A percentile compares a stretch with the other conserved stretches of the same genome.
Conservation (phyloP, 2,888 invertebrate species). For the Ormyrus labotus region DNA sequence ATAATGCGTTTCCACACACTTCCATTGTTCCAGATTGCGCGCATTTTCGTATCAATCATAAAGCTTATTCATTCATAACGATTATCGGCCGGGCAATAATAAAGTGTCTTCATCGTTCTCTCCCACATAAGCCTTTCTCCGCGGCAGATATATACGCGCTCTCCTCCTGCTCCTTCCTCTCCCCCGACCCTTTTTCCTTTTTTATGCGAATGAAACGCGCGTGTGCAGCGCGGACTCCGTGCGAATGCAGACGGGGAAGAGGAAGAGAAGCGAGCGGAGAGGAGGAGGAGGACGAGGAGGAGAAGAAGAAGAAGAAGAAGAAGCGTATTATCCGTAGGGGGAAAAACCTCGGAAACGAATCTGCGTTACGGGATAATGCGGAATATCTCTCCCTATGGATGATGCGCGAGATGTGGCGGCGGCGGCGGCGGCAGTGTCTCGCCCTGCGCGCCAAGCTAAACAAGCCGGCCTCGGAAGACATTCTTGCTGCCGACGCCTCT, state of each 20-base stretch:
- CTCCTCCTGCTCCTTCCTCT: background rate
- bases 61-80: slow-evolving; percentile 31
- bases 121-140: background rate
- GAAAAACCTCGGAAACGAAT: slow-evolving; percentile 56
- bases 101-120: slow-evolving; percentile 44
- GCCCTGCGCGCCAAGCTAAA: background rate
- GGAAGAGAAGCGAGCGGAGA: background rate
- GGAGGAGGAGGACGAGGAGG: background rate
- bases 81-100: slow-evolving; percentile 40
- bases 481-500: slow-evolving; percentile 54
- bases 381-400: slow-evolving; percentile 44
- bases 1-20: background rate
- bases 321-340: slow-evolving; percentile 47
- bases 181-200: slow-evolving; percentile 35
- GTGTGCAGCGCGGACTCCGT: background rate
- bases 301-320: slow-evolving; percentile 33
- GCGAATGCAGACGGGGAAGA: background rate
- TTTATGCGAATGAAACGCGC: slow-evolving; percentile 44
- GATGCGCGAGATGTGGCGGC: slow-evolving; percentile 21
- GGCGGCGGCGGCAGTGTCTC: background rate
- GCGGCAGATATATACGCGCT: background rate
- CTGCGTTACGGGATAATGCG: slow-evolving; percentile 57
- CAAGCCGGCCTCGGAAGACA: slow-evolving; percentile 28
- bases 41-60: slow-evolving; percentile 13
- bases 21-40: slow-evolving; percentile 29